Evolutionary conservation across 2,797 vertebrate genomes (phyloP), one percentile per base, ranked within the genome.

Genomic region (Distichodus sexfasciatus): DNA sequence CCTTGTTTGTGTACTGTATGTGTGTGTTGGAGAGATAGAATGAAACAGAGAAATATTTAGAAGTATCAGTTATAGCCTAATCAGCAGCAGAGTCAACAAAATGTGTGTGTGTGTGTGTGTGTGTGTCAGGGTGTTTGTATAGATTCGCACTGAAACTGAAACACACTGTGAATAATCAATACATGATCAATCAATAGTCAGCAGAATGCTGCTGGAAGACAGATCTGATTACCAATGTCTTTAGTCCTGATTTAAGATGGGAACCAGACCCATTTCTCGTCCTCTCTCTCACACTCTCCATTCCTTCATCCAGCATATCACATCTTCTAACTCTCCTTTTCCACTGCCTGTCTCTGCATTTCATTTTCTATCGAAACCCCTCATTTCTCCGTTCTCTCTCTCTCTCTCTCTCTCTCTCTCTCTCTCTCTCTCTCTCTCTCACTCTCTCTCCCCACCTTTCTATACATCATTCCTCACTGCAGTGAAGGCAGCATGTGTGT

Each of bases 241-340:
- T 71, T 80, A 79, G 73, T 73, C 68, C 82, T 83, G 84, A 89
- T 87, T 77, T 72, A 87, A 87, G 83, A 84, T 47, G 71, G 77
- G 76, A 82, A 83, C 70, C 46, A 81, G 79, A 80, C 75, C 79
- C 57, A 11, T 61, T 26, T 54, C 35, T 41, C 31, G 66, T 66
- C 64, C 55, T 67, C 75, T 77, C 69, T 63, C 29, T 44, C 71
- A 75, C 38, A 66, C 26, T n/a, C 1, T 19, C 17, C 51, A 48
- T 28, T 19, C 51, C 75, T 77, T 62, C 58, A 41, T 66, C 60
- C 28, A 64, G 72, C 72, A 44, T 75, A 31, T 50, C 26, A 24
- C 35, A 31, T 48, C 55, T 8, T n/a, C 31, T 21, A 7, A 41
- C 46, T 51, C 26, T 2, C 31, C 40, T 55, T 24, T 10, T 17